Evolutionary conservation across 2,113 vertebrate species (phyloP).

Genomic region (Delphinapterus leucas): DNA sequence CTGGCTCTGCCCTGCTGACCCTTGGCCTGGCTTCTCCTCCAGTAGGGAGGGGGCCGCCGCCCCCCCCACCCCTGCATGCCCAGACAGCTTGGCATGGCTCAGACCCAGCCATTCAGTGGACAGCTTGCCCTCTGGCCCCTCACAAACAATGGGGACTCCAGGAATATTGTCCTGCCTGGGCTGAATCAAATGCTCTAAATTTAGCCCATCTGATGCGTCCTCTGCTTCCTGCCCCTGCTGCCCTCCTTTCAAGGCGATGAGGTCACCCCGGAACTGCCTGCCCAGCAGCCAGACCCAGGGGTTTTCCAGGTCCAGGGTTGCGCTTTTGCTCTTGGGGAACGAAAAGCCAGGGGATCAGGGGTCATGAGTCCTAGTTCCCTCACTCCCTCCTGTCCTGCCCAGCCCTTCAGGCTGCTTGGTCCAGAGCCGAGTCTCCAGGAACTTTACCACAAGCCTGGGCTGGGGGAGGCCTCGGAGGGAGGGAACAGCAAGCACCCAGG

Average conservation of each 20-base stretch:
- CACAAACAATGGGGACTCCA: constrained; percentile 84
- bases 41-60: not conserved
- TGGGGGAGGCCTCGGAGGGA: rapidly evolving
- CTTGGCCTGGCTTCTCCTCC: not conserved
- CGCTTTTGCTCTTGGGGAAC: constrained; percentile 46
- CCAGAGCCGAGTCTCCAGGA: not conserved
- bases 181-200: constrained; percentile 86
- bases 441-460: not conserved
- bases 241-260: constrained; percentile 80
- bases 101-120: constrained; percentile 81
- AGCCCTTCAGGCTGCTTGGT: not conserved
- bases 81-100: constrained; percentile 85
- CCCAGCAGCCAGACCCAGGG: constrained; percentile 77
- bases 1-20: not conserved
- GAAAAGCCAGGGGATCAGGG: not conserved
- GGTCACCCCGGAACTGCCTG: constrained; percentile 79
- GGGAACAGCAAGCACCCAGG: not conserved
- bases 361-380: not conserved
- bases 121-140: constrained; percentile 84
- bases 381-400: no score
- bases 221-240: constrained; percentile 84
- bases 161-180: constrained; percentile 82
- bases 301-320: constrained; percentile 78
- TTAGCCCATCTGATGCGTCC: constrained; percentile 84
- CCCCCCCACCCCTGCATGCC: not conserved